Conservation (phyloP, 2,113 vertebrate species). For the Poecile atricapillus region DNA sequence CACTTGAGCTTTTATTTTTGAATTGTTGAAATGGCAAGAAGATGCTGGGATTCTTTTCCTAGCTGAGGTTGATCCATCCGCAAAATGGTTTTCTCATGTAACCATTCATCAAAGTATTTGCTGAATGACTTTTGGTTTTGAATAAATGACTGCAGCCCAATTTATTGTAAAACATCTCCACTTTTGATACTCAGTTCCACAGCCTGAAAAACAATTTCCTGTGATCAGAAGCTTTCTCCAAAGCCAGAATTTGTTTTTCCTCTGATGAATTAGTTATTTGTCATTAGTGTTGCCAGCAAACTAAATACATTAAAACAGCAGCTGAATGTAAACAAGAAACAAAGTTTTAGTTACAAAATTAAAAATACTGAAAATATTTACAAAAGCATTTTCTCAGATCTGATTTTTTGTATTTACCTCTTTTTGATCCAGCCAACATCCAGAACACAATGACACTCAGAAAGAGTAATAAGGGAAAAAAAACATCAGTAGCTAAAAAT, state of each 20-base stretch:
- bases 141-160: not conserved
- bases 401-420: not conserved
- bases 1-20: not conserved
- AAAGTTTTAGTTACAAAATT: not conserved
- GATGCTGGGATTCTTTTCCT: not conserved
- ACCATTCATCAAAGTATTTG: not conserved
- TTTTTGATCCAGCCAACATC: not conserved
- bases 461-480: not conserved
- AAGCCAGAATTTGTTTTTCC: not conserved
- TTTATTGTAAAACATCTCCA: not conserved
- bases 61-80: not conserved
- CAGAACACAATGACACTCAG: not conserved
- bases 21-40: not conserved
- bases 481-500: not conserved
- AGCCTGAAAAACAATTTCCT: not conserved
- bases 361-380: not conserved
- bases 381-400: not conserved
- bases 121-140: not conserved
- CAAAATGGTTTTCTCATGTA: not conserved
- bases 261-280: not conserved
- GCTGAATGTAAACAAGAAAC: not conserved
- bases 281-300: not conserved
- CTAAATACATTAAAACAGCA: not conserved
- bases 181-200: not conserved
- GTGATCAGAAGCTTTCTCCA: not conserved